Base-by-base conservation (phyloP, 1,140 invertebrate species). In the Meloidogyne exigua region DNA sequence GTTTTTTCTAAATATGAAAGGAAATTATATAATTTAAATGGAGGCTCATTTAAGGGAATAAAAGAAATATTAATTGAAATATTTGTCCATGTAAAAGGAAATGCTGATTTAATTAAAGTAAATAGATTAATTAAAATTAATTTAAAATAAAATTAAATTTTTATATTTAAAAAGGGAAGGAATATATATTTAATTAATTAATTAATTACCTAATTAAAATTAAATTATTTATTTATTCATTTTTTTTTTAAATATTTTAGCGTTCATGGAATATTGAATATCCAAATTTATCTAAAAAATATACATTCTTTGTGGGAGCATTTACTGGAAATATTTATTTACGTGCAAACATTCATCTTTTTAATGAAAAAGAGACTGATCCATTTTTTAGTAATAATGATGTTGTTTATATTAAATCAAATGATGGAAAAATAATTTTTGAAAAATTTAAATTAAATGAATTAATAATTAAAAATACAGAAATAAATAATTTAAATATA, bases 61-160 rank as follows among this genome's bases (percentile, higher is more conserved):
- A 57, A 57, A 57, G 13, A n/a, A 57, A n/a, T 57, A 57, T 57
- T 57, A n/a, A n/a, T 57, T 57, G 49, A 57, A 57, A 57, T 57
- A 15, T 9, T n/a, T 57, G n/a, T 57, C 7, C 49, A 18, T n/a
- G 13, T 57, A n/a, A 57, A 57, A n/a, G 49, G 49, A n/a, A 57
- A n/a, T 57, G 3, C 15, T 9, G 9, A 57, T 57, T n/a, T n/a
- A 2, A 57, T 57, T n/a, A 57, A 57, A n/a, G 49, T 39, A 39
- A 39, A 39, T 9, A 7, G 0, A 39, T 39, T 57, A 57, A 57
- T 57, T 57, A 18, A 44, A 12, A 3, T 49, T 3, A 18, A 18
- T 49, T 39, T 39, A 39, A 39, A 39, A 39, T 9, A 39, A 9
- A 39, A 39, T 39, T 39, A 0, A 39, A 32, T 32, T 32, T 32